These are phyloP conservation scores for Bucorvus abyssinicus DNA, from an alignment of 2,797 vertebrate genomes.

Conservation along the genomic window DNA sequence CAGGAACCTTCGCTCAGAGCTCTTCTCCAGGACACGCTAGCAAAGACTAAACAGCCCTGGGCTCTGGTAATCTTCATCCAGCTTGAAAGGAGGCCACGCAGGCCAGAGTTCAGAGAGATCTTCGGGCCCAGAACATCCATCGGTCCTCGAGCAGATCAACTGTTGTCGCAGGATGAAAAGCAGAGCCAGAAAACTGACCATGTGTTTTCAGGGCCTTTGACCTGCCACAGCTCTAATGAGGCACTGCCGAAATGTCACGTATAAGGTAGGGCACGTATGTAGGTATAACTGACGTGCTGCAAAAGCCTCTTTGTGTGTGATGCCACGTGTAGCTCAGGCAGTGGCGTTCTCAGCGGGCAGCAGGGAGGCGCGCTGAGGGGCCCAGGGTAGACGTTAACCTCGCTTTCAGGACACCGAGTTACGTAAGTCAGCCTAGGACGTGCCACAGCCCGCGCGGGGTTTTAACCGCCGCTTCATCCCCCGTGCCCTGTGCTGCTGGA, in stretches of 20 bases:
- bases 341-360: neutral
- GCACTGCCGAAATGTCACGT: neutral
- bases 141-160: neutral
- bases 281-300: neutral
- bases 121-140: accelerated
- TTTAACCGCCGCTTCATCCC: neutral
- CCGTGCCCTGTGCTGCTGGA: neutral
- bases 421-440: neutral
- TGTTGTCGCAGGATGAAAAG: neutral
- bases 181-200: neutral
- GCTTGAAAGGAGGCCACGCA: neutral
- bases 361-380: neutral
- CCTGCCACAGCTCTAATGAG: neutral
- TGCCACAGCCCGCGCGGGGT: accelerated
- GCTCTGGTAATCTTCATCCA: slow-evolving; percentile 19
- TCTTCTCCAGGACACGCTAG: neutral
- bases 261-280: neutral
- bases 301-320: neutral
- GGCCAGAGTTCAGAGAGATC: neutral
- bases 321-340: neutral
- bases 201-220: neutral
- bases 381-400: neutral
- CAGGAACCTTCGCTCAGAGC: neutral
- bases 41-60: neutral
- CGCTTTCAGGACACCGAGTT: neutral